Base-by-base conservation (phyloP, 1,140 invertebrate genomes). In the Sinella curviseta region DNA sequence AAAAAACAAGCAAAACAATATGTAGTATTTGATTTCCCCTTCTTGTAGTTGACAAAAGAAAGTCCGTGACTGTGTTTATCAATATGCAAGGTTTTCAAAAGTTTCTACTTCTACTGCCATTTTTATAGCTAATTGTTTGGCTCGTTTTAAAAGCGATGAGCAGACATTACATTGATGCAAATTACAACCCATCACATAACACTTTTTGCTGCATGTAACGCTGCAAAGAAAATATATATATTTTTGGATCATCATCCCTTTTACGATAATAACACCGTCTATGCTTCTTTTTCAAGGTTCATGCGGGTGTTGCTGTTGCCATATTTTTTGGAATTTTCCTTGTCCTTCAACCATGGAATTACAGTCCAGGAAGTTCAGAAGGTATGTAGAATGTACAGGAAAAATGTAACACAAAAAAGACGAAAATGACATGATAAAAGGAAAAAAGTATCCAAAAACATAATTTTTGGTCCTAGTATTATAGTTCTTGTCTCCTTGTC, bases 301-400 rank as follows among this genome's bases (percentile, higher is more conserved):
- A 75, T 75, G 74, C 74, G 34, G 74, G 74, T 24, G 74, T 75
- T 39, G 34, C 74, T 24, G 74, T 75, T 24, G 74, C 74, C 34
- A 54, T 75, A 54, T 75, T 75, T 75, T 36, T 36, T 48, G 74
- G 20, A 17, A 75, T 75, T 48, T 75, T 75, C 39, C 28, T 75
- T 8, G 28, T 75, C 14, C 74, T 75, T 48, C 12, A 54, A 48
- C 74, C 74, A 48, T 75, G 74, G 74, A 75, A 30, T 20, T 36
- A 75, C 74, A 4, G 33, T 74, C 24, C 55, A 24, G 65, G 26
- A 70, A 70, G 28, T 33, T 30, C 65, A 70, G 28, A 70, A 70
- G 31, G 65, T 70, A 70, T 12, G 65, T 70, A 31, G n/a, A n/a
- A 48, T n/a, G n/a, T n/a, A n/a, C n/a, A n/a, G n/a, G n/a, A n/a